Percentiles rank a stretch among this genome's conserved stretches.
Conservation (phyloP, 2,113 vertebrate genomes). For the Ctenomys sociabilis region DNA sequence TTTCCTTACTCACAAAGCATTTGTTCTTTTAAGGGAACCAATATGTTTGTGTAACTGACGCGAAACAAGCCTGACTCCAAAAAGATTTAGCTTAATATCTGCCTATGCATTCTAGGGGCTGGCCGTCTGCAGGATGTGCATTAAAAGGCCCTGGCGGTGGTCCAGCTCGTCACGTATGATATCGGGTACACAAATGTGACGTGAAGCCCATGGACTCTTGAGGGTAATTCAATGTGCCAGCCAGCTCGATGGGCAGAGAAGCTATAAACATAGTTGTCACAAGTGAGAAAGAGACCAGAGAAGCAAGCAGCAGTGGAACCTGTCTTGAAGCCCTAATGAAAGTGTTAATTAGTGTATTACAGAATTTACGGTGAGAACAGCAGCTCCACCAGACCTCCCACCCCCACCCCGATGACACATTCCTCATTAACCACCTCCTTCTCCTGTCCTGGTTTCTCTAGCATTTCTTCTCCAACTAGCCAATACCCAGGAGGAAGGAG, state of each 20-base stretch:
- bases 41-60: constrained; percentile 91
- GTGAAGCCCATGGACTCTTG: constrained; percentile 93
- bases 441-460: not conserved
- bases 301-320: constrained; percentile 81
- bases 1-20: constrained; percentile 82
- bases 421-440: constrained; percentile 83
- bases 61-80: constrained; percentile 91
- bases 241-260: constrained; percentile 90
- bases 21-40: constrained; percentile 90
- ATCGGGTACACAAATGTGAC: constrained; percentile 92
- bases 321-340: constrained; percentile 85
- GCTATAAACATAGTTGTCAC: constrained; percentile 93
- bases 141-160: constrained; percentile 86
- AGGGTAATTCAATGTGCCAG: constrained; percentile 94
- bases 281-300: constrained; percentile 88
- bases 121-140: constrained; percentile 86
- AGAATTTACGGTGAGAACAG: constrained; percentile 82
- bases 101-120: constrained; percentile 87
- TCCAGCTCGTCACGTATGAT: constrained; percentile 90
- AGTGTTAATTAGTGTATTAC: constrained; percentile 88
- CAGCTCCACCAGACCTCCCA: constrained; percentile 61
- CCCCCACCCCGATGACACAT: constrained; percentile 57
- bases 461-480: not conserved
- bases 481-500: constrained; percentile 12
- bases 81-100: constrained; percentile 92